A percentile compares a stretch with the other conserved stretches of the same genome.
These are phyloP conservation scores for Halichoeres trimaculatus DNA, from an alignment of 2,113 vertebrate genomes.

Conservation along the genomic window DNA sequence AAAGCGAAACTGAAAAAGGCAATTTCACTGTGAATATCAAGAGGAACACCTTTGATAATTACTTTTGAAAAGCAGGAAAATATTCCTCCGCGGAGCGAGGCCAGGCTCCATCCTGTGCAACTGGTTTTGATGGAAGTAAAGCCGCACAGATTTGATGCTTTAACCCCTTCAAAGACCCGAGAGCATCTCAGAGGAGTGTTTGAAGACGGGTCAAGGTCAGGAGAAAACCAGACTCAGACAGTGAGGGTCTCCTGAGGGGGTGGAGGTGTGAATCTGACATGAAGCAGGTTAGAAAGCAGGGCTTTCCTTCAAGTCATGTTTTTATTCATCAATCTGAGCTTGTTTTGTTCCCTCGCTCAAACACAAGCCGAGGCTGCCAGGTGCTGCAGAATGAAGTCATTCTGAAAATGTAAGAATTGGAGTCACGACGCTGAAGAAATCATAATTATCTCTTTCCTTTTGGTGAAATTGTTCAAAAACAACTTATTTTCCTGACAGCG, in stretches of 20 bases:
- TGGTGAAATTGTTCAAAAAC: too few relatives aligned
- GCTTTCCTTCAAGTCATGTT: neutral
- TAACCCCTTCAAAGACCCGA: neutral
- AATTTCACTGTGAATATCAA: slow-evolving; percentile 24
- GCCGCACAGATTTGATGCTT: neutral
- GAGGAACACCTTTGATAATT: slow-evolving; percentile 26
- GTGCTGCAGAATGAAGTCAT: too few relatives aligned
- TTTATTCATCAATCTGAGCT: too few relatives aligned
- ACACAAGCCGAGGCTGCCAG: too few relatives aligned
- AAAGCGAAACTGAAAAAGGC: slow-evolving; percentile 1
- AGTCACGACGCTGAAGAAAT: too few relatives aligned
- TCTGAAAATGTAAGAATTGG: too few relatives aligned
- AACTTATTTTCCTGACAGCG: too few relatives aligned
- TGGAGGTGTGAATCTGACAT: slow-evolving; percentile 39
- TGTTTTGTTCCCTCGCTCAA: too few relatives aligned
- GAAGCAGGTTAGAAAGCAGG: slow-evolving; percentile 28
- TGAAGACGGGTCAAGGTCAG: slow-evolving; percentile 40
- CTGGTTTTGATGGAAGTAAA: slow-evolving; percentile 40
- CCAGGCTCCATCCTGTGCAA: neutral
- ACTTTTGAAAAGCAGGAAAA: slow-evolving; percentile 5
- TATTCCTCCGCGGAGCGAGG: neutral
- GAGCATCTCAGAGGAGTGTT: neutral
- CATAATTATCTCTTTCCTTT: too few relatives aligned
- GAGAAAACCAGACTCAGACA: slow-evolving; percentile 34
- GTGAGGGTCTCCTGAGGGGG: slow-evolving; percentile 12